Percentiles rank a stretch among this genome's conserved stretches.
These are phyloP conservation scores for Eilema griseolum DNA, from an alignment of 2,888 invertebrate species.

Conservation along the genomic window DNA sequence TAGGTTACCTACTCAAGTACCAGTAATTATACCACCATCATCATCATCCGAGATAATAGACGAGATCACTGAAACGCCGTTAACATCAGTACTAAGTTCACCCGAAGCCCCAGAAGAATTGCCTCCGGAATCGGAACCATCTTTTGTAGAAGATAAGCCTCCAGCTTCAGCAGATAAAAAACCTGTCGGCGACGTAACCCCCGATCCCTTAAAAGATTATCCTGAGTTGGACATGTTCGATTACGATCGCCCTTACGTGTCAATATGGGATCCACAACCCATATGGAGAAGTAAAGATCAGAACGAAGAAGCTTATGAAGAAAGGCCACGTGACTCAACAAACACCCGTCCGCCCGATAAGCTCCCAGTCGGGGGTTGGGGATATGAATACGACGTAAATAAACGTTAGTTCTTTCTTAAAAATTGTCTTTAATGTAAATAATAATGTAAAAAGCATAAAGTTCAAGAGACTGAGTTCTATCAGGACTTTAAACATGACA, in stretches of 20 bases:
- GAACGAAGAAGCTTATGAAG: constrained; percentile 12
- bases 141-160: no score
- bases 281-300: constrained; percentile 1
- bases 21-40: background rate
- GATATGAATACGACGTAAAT: constrained; percentile 11
- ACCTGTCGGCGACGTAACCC: no score
- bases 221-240: no score
- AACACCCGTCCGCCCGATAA: constrained; percentile 7
- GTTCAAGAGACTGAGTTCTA: no score
- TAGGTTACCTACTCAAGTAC: background rate
- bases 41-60: background rate
- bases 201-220: no score
- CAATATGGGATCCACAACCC: no score
- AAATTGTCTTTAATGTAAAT: background rate
- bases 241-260: no score
- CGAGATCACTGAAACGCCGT: background rate
- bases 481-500: no score
- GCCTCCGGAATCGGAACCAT: background rate
- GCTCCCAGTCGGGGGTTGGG: constrained; percentile 6
- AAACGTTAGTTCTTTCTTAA: background rate
- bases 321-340: background rate
- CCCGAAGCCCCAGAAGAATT: background rate
- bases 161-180: no score
- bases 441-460: background rate
- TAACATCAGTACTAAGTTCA: background rate